phyloP scores from a whole-genome alignment of 92 coral and sea anemone genomes.

The Actinernus sp. region DNA sequence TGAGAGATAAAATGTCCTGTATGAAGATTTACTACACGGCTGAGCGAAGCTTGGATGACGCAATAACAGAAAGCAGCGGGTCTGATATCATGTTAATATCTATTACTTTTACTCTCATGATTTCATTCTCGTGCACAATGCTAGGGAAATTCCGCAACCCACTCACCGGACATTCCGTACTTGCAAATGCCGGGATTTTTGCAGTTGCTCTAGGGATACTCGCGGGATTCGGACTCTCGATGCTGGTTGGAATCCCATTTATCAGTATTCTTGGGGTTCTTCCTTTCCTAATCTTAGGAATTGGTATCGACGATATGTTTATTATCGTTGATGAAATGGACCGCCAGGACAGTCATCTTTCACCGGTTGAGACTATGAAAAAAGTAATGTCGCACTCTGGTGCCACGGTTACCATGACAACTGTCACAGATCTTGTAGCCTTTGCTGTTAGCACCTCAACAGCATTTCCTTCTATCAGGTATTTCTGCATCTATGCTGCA shows the following conservation, averaged over 20 bases:
- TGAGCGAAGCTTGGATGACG: slow-evolving; percentile 82
- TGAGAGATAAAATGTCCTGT: slow-evolving; percentile 38
- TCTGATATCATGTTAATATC: slow-evolving; percentile 63
- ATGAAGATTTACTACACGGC: slow-evolving; percentile 56
- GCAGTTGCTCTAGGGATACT: slow-evolving; percentile 74
- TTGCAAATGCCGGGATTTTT: slow-evolving; percentile 69
- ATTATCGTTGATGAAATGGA: slow-evolving; percentile 76
- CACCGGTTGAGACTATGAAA: slow-evolving; percentile 70
- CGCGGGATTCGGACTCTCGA: slow-evolving; percentile 74
- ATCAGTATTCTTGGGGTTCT: slow-evolving; percentile 74
- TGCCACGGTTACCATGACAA: slow-evolving; percentile 80
- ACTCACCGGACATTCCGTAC: slow-evolving; percentile 74
- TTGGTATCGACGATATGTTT: slow-evolving; percentile 89
- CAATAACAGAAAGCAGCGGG: slow-evolving; percentile 86
- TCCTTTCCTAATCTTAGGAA: slow-evolving; percentile 82
- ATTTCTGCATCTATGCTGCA: slow-evolving; percentile 89
- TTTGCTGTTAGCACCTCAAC: slow-evolving; percentile 83
- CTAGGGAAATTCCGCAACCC: slow-evolving; percentile 73
- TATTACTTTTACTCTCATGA: slow-evolving; percentile 72
- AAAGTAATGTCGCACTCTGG: slow-evolving; percentile 80
- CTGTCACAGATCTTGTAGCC: slow-evolving; percentile 82
- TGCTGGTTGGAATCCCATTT: slow-evolving; percentile 61
- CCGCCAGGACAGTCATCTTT: slow-evolving; percentile 36
- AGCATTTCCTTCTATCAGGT: slow-evolving; percentile 65
- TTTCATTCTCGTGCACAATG: slow-evolving; percentile 63